Conservation (phyloP, 1,140 invertebrate genomes). For the Drosophila setifemur region DNA sequence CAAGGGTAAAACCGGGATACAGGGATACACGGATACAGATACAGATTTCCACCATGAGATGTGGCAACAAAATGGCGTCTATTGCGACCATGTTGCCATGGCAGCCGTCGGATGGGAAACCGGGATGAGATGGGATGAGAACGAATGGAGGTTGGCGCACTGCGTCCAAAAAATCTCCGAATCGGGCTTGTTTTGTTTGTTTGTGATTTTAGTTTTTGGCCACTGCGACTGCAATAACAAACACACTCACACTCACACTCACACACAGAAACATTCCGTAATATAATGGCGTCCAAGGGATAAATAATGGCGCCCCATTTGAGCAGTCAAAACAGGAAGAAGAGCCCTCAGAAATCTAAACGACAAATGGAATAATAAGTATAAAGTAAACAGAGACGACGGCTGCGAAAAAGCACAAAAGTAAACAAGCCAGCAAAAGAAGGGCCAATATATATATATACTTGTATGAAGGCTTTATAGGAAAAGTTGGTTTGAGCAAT, state of each 20-base stretch:
- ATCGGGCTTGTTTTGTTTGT: conserved; percentile 28
- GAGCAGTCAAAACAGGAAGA: conserved; percentile 49
- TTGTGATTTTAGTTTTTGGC: conserved; percentile 37
- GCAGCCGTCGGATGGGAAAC: conserved; percentile 37
- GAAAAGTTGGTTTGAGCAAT: conserved; percentile 25
- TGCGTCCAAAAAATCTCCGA: conserved; percentile 26
- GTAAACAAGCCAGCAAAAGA: conserved; percentile 25
- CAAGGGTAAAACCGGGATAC: not conserved
- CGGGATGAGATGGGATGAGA: conserved; percentile 13
- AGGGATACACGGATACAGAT: conserved; percentile 26
- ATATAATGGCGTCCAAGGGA: conserved; percentile 47
- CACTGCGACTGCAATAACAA: conserved; percentile 29
- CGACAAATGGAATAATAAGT: conserved; percentile 51
- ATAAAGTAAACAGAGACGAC: conserved; percentile 43
- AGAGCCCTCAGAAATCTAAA: conserved; percentile 34
- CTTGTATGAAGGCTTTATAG: conserved; percentile 8
- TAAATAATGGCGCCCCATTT: conserved; percentile 42
- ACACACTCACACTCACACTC: conserved; percentile 8
- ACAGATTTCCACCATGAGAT: conserved; percentile 36
- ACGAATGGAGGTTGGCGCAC: conserved; percentile 32
- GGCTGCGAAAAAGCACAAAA: conserved; percentile 36
- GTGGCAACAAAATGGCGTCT: conserved; percentile 48
- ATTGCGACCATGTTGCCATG: conserved; percentile 43
- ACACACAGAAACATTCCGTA: conserved; percentile 9
- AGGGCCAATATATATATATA: conserved; percentile 18